Conservation (phyloP, 2,888 invertebrate species). For the Cephus pulcher region DNA sequence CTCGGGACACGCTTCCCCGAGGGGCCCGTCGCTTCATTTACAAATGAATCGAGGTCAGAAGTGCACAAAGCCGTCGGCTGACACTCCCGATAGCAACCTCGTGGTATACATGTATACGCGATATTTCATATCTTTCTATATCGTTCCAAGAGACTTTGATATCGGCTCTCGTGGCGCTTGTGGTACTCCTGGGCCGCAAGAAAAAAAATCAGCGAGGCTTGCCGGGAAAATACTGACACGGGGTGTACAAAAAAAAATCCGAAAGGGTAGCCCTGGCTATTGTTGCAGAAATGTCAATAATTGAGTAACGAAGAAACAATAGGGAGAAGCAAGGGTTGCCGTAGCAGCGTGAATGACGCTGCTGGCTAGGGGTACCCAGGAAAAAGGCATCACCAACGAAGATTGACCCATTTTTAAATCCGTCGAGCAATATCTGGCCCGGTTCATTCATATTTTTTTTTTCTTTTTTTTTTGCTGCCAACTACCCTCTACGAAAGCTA, state of each 20-base stretch:
- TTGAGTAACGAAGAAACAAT: slow-evolving; percentile 44
- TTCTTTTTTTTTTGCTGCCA: too few relatives aligned
- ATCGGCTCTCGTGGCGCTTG: not conserved
- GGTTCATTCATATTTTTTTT: not conserved
- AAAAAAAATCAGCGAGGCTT: not conserved
- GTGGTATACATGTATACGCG: not conserved
- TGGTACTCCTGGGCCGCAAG: not conserved
- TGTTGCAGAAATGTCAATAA: slow-evolving; percentile 17
- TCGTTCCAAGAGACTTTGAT: not conserved
- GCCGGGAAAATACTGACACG: not conserved
- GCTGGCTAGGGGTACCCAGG: not conserved
- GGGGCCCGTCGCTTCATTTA: slow-evolving; percentile 14
- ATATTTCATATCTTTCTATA: not conserved
- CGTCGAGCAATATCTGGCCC: not conserved
- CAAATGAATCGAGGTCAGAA: slow-evolving; percentile 18
- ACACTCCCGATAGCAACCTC: not conserved
- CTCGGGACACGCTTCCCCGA: not conserved
- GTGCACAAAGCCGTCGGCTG: slow-evolving; percentile 10
- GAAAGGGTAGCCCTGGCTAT: not conserved
- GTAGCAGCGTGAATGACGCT: not conserved
- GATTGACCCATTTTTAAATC: not conserved
- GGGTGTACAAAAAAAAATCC: not conserved
- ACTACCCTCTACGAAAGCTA: not conserved
- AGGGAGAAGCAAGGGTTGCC: slow-evolving; percentile 7
- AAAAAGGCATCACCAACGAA: not conserved